Conservation (phyloP, 1,140 invertebrate genomes). For the Drosophila persimilis region DNA sequence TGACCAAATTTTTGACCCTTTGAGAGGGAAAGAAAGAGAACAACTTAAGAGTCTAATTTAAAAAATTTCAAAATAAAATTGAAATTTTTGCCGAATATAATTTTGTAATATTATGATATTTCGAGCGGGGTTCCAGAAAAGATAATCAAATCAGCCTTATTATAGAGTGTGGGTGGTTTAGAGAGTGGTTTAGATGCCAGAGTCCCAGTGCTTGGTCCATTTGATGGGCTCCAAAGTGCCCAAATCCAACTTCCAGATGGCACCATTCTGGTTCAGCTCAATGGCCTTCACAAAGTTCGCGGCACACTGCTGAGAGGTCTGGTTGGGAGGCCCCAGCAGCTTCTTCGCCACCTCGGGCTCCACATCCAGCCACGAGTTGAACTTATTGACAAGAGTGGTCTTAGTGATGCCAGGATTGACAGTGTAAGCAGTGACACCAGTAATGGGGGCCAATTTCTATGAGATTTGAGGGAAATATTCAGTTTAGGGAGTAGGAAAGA, state of each 20-base stretch:
- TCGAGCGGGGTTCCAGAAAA: too few relatives aligned
- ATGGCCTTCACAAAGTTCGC: constrained; percentile 76
- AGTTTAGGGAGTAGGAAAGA: not conserved
- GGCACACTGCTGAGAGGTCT: constrained; percentile 47
- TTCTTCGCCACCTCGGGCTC: constrained; percentile 63
- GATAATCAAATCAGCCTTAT: too few relatives aligned
- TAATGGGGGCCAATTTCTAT: constrained; percentile 59
- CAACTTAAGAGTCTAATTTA: too few relatives aligned
- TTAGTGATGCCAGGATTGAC: constrained; percentile 70
- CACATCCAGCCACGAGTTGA: constrained; percentile 75
- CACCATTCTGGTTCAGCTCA: constrained; percentile 70
- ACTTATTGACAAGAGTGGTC: constrained; percentile 62
- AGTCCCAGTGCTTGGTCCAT: constrained; percentile 72
- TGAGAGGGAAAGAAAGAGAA: too few relatives aligned
- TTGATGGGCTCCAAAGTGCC: constrained; percentile 57
- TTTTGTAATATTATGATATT: too few relatives aligned
- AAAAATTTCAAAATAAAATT: too few relatives aligned
- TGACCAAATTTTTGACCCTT: too few relatives aligned
- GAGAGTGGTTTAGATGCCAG: constrained; percentile 48
- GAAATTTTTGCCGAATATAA: too few relatives aligned
- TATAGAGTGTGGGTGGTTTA: too few relatives aligned
- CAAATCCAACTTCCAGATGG: constrained; percentile 69
- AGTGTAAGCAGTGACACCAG: constrained; percentile 66
- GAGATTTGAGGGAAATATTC: not conserved
- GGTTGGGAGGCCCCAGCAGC: constrained; percentile 59